A percentile compares a stretch with the other conserved stretches of the same genome.
Conservation (phyloP, 1,140 invertebrate species). For the Lepidurus couesii region DNA sequence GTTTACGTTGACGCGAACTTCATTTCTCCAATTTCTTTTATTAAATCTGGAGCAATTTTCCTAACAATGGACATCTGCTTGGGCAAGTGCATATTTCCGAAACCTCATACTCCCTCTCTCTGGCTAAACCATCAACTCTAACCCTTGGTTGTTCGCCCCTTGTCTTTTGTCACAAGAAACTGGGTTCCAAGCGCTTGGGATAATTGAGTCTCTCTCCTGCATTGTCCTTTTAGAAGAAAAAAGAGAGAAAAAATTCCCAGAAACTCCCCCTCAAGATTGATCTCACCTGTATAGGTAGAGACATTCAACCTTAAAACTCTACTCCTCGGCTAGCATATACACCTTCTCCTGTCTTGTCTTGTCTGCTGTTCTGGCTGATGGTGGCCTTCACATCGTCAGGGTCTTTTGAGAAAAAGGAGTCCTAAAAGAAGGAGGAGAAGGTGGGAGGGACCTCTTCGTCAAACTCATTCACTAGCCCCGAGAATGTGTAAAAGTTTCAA, state of each 20-base stretch:
- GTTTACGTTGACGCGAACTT: neutral
- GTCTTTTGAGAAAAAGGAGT: neutral
- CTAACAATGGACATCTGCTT: neutral
- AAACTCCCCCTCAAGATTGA: slow-evolving; percentile 3
- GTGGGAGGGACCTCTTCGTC: neutral
- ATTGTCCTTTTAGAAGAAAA: neutral
- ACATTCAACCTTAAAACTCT: neutral
- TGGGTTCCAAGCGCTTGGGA: neutral
- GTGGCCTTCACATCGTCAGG: slow-evolving; percentile 12
- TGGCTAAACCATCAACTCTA: neutral
- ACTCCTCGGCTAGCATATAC: neutral
- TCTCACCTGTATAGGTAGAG: neutral
- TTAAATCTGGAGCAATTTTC: neutral
- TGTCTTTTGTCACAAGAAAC: neutral
- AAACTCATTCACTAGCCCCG: neutral
- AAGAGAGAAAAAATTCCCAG: neutral
- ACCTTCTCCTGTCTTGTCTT: neutral
- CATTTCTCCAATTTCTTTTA: neutral
- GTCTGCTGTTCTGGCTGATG: neutral
- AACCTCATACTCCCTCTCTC: neutral
- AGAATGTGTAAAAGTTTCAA: neutral
- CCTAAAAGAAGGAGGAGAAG: neutral
- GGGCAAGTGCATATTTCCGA: neutral
- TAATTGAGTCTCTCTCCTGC: neutral
- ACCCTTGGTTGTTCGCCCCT: neutral